Evolutionary conservation across 2,797 vertebrate genomes (phyloP), one percentile per base, ranked within the genome.

Genomic region (Darevskia nairensis): DNA sequence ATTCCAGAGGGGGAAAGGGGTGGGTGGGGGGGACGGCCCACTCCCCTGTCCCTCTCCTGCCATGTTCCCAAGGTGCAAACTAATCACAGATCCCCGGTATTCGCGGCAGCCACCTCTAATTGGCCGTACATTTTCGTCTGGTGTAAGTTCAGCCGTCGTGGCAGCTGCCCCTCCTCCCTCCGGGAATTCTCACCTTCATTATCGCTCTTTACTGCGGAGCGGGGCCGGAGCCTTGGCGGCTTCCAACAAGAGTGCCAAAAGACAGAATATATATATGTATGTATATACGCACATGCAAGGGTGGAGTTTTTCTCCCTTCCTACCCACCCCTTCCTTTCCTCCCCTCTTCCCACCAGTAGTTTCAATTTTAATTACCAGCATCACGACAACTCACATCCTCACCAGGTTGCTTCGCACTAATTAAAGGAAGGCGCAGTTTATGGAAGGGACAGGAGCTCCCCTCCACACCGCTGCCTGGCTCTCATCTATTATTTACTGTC

Each of bases 361-460:
- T 98, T 98, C 97, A 98, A 97, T 98, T 99, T 99, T 98, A 99
- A 99, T 99, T 98, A 99, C 97, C 96, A 98, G 98, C 97, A 97
- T 97, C 94, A 97, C 97, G 97, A 96, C 97, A 97, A 97, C 97
- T 98, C 96, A 94, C 97, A 96, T 98, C 97, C 98, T 97, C 97
- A 96, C 97, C 97, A 98, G 97, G 98, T 97, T 97, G 95, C 97
- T 98, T 97, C 96, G 95, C 97, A 97, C 98, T 99, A 98, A 98
- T 99, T 98, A 99, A 98, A 98, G 98, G 93, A 94, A 96, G 98
- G 97, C 98, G 97, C 97, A 98, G 97, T 98, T 98, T 98, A 97
- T 97, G 97, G 97, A 98, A 98, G 98, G 98, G 98, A 98, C 97
- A 97, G 96, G 96, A 97, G 98, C 97, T 98, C 97, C 96, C 98